Evolutionary conservation across 2,113 vertebrate genomes (phyloP).

Genomic region (Vicugna pacos): DNA sequence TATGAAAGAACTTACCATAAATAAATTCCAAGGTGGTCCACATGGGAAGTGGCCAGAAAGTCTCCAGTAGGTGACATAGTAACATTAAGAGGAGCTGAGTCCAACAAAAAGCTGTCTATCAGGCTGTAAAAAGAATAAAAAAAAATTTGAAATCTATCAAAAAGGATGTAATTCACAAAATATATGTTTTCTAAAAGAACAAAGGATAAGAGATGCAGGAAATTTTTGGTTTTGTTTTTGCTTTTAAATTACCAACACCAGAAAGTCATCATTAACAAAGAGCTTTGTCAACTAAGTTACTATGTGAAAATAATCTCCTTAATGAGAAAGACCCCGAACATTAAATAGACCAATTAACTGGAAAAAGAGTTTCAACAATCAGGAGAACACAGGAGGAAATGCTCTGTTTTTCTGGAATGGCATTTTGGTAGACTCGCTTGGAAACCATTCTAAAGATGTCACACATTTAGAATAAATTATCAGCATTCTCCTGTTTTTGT

Average conservation of each 20-base stretch:
- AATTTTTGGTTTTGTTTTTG: neutral
- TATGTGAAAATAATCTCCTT: constrained; percentile 6
- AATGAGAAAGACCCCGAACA: neutral
- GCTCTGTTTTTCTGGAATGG: neutral
- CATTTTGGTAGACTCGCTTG: neutral
- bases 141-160: neutral
- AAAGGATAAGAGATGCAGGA: neutral
- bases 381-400: neutral
- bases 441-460: constrained; percentile 5
- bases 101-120: constrained; percentile 96
- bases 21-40: constrained; percentile 96
- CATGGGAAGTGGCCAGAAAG: constrained; percentile 94
- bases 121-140: constrained; percentile 85
- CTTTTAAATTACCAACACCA: neutral
- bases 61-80: constrained; percentile 97
- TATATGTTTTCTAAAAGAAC: constrained; percentile 6
- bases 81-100: constrained; percentile 92
- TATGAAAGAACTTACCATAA: constrained; percentile 92
- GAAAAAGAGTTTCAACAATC: neutral
- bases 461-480: constrained; percentile 3
- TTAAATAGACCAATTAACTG: neutral
- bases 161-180: neutral
- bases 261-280: constrained; percentile 15
- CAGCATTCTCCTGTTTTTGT: neutral
- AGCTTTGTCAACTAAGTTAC: neutral